Conservation (phyloP, 2,797 vertebrate species). For the Onychomys arenicola region DNA sequence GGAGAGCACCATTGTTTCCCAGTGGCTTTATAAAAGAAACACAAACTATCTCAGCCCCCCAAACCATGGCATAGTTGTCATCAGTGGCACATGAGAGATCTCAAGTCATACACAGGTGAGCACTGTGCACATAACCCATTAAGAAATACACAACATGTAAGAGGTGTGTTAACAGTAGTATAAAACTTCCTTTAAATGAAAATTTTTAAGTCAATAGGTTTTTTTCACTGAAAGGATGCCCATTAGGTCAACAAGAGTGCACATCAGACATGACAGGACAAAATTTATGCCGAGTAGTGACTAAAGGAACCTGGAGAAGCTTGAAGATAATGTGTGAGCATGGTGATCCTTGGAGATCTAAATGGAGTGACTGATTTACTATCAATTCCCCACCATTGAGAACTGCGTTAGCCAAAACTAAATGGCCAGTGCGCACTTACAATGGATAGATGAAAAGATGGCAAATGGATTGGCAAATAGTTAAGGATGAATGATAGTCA, state of each 20-base stretch:
- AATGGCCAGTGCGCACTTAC: background rate
- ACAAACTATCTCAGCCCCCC: background rate
- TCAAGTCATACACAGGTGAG: background rate
- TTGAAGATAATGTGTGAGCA: background rate
- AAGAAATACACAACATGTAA: background rate
- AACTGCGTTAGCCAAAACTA: background rate
- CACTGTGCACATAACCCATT: background rate
- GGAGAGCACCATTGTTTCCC: background rate
- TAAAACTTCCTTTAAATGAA: background rate
- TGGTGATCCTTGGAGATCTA: background rate
- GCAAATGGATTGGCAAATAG: background rate
- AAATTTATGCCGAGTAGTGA: background rate
- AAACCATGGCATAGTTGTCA: background rate
- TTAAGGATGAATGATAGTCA: background rate
- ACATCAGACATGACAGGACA: background rate
- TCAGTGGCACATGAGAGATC: background rate
- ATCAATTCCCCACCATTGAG: background rate
- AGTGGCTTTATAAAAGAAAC: background rate
- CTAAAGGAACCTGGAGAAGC: background rate
- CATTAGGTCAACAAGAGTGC: background rate
- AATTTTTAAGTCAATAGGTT: constrained; percentile 15
- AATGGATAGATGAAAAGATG: background rate
- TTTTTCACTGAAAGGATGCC: background rate
- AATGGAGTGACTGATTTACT: background rate
- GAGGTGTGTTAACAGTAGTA: background rate